These are phyloP conservation scores for Chamaedrilus cognettii DNA, from an alignment of 2,888 invertebrate species.

Conservation along the genomic window DNA sequence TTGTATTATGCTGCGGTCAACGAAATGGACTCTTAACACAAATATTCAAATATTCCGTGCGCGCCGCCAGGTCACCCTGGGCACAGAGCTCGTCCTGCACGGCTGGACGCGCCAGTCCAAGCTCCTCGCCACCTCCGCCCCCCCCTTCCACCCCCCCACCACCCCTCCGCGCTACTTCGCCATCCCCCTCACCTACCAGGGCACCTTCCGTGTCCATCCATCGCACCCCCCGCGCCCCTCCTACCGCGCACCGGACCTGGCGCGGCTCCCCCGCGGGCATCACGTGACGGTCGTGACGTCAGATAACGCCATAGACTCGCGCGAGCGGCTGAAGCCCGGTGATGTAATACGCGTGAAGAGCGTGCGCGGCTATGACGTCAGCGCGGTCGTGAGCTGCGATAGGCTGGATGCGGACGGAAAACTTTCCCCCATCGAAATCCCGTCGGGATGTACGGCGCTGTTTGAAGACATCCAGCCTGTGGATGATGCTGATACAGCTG, in stretches of 20 bases:
- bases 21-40: too few species aligned
- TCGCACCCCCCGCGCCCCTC: not conserved
- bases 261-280: not conserved
- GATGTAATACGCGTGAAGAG: not conserved
- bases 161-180: slow-evolving; percentile 18
- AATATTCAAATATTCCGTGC: too few species aligned
- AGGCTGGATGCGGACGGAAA: not conserved
- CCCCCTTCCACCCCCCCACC: slow-evolving; percentile 22
- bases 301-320: not conserved
- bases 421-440: not conserved
- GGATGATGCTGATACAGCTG: not conserved
- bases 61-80: slow-evolving; percentile 5
- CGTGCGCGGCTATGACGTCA: not conserved
- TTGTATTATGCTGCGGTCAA: too few species aligned
- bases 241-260: not conserved
- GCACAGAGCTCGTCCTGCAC: slow-evolving; percentile 34
- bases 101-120: slow-evolving; percentile 39
- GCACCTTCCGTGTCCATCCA: slow-evolving; percentile 27
- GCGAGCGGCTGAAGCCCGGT: slow-evolving; percentile 1
- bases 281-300: not conserved
- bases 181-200: slow-evolving; percentile 40
- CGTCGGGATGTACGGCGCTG: not conserved
- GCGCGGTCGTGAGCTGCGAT: not conserved
- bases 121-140: slow-evolving; percentile 26
- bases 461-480: slow-evolving; percentile 1